Conservation (phyloP, 2,113 vertebrate species). For the Dicrurus megarhynchus region DNA sequence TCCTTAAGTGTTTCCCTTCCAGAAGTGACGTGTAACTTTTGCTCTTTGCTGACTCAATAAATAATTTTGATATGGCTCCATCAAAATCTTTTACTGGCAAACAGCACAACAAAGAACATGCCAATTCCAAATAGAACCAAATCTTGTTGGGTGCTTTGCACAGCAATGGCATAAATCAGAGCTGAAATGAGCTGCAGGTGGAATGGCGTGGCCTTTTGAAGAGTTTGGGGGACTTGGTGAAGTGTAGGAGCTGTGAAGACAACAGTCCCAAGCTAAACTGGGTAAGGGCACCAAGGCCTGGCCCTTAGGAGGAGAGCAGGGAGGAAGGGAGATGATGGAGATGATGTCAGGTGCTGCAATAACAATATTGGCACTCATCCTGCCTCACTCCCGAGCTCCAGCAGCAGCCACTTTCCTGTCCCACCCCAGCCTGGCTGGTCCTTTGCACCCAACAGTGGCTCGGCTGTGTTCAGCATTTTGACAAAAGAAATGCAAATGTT, state of each 20-base stretch:
- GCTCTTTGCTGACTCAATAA: constrained; percentile 4
- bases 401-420: not conserved
- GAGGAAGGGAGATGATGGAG: not conserved
- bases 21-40: fast-evolving
- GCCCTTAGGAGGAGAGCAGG: not conserved
- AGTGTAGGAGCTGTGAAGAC: not conserved
- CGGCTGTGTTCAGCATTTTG: not conserved
- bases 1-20: not conserved
- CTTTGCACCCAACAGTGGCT: not conserved
- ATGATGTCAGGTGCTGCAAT: not conserved
- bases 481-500: not conserved
- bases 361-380: not conserved
- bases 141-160: not conserved
- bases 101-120: fast-evolving
- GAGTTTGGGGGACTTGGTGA: not conserved
- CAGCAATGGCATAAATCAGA: not conserved
- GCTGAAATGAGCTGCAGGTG: not conserved
- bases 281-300: not conserved
- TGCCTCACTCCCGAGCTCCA: not conserved
- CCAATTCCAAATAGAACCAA: fast-evolving
- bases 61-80: not conserved
- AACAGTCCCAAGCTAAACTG: not conserved
- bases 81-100: not conserved
- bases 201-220: not conserved
- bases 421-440: not conserved